A percentile compares a stretch with the other conserved stretches of the same genome.
These are phyloP conservation scores for Nibea coibor DNA, from an alignment of 2,113 vertebrate species.

Conservation along the genomic window DNA sequence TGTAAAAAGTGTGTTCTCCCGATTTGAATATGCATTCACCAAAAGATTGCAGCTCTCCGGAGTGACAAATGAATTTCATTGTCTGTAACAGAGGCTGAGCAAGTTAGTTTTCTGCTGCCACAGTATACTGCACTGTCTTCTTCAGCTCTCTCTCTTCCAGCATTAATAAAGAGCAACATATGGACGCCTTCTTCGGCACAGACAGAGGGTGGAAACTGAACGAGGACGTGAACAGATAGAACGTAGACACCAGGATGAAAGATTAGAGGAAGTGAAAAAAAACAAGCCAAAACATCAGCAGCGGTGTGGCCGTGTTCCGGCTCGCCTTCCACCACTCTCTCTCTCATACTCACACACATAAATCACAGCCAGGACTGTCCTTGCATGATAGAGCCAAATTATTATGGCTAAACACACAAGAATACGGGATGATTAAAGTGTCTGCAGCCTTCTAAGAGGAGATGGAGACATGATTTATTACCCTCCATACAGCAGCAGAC, in stretches of 20 bases:
- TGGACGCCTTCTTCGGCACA: background rate
- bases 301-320: slow-evolving; percentile 29
- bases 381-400: slow-evolving; percentile 81
- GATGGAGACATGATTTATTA: slow-evolving; percentile 80
- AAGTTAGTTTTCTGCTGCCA: too few species aligned
- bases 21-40: background rate
- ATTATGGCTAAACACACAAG: slow-evolving; percentile 82
- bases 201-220: slow-evolving; percentile 6
- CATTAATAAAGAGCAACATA: slow-evolving; percentile 32
- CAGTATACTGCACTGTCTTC: too few species aligned
- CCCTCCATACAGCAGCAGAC: slow-evolving; percentile 59
- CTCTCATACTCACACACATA: slow-evolving; percentile 67
- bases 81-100: too few species aligned
- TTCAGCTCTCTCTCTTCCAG: background rate
- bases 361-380: slow-evolving; percentile 78
- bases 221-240: slow-evolving; percentile 47
- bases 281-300: slow-evolving; percentile 29
- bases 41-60: too few species aligned
- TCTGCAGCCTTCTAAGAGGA: slow-evolving; percentile 67
- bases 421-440: slow-evolving; percentile 80
- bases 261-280: slow-evolving; percentile 44
- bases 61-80: background rate
- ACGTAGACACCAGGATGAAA: slow-evolving; percentile 36
- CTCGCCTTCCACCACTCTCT: slow-evolving; percentile 61
- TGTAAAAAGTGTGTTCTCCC: background rate